Evolutionary conservation across 2,888 invertebrate species (phyloP).

Genomic region (Sicus ferrugineus): DNA sequence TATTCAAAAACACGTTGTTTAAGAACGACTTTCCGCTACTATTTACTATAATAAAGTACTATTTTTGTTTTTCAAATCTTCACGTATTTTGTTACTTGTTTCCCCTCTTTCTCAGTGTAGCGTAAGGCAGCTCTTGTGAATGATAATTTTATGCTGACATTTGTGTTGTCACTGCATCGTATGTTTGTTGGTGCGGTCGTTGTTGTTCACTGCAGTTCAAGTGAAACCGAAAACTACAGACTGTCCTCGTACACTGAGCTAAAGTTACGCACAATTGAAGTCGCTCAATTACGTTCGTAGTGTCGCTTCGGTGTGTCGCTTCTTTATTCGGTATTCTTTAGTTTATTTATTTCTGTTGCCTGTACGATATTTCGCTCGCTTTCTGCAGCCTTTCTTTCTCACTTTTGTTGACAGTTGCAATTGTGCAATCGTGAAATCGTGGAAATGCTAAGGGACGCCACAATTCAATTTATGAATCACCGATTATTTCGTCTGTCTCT

Average conservation of each 20-base stretch:
- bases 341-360: not conserved
- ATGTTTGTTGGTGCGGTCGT: not conserved
- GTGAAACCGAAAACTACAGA: slow-evolving; percentile 18
- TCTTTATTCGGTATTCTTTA: slow-evolving; percentile 1
- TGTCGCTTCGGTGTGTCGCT: not conserved
- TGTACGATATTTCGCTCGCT: not conserved
- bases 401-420: not conserved
- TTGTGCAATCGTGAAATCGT: too few species aligned
- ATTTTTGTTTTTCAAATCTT: too few species aligned
- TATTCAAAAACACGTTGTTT: too few species aligned
- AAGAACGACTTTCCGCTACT: too few species aligned
- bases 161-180: not conserved
- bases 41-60: too few species aligned
- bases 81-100: too few species aligned
- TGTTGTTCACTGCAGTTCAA: slow-evolving; percentile 23
- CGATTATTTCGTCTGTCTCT: slow-evolving; percentile 12
- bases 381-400: too few species aligned
- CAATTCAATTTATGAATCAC: slow-evolving; percentile 27
- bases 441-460: slow-evolving; percentile 4
- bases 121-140: not conserved
- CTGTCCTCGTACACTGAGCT: slow-evolving; percentile 36
- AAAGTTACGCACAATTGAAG: slow-evolving; percentile 38
- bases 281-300: slow-evolving; percentile 24
- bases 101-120: not conserved
- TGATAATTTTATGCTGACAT: not conserved